Conservation (phyloP, 2,888 invertebrate genomes). For the Sinodicranocentrus sp. region DNA sequence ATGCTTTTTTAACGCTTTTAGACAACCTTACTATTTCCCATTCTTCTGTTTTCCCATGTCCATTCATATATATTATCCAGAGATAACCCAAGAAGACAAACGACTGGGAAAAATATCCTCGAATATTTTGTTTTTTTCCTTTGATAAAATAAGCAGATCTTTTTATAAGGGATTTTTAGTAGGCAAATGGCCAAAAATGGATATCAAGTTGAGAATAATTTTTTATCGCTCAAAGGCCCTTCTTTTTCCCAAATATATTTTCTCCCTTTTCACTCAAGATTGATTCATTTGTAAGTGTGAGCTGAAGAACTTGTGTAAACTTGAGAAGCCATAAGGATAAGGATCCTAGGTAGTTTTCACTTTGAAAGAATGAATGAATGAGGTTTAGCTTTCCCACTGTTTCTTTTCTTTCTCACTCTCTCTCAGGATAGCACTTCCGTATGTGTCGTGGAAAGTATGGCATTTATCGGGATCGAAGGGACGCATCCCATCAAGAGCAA, state of each 20-base stretch:
- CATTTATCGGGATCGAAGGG: constrained; percentile 36
- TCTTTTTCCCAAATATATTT: background rate
- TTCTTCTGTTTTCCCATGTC: too few species aligned
- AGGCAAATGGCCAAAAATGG: background rate
- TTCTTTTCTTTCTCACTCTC: background rate
- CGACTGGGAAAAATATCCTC: too few species aligned
- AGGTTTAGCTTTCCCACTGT: background rate
- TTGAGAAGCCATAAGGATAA: too few species aligned
- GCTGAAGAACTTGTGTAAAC: constrained; percentile 36
- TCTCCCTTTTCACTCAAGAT: constrained; percentile 53
- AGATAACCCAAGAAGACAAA: too few species aligned
- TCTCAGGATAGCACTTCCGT: constrained; percentile 31
- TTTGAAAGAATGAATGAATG: background rate
- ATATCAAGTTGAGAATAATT: background rate
- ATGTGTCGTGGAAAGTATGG: background rate
- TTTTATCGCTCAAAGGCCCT: background rate
- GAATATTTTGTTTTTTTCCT: background rate
- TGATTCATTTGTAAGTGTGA: constrained; percentile 66
- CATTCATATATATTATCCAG: too few species aligned
- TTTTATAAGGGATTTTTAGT: background rate
- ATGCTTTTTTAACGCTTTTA: background rate
- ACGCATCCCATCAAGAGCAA: constrained; percentile 3
- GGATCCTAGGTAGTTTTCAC: constrained; percentile 23
- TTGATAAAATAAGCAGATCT: background rate
- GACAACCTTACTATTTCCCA: too few species aligned